Evolutionary conservation across 2,797 vertebrate species (phyloP).

Genomic region (Cossypha niveicapilla): DNA sequence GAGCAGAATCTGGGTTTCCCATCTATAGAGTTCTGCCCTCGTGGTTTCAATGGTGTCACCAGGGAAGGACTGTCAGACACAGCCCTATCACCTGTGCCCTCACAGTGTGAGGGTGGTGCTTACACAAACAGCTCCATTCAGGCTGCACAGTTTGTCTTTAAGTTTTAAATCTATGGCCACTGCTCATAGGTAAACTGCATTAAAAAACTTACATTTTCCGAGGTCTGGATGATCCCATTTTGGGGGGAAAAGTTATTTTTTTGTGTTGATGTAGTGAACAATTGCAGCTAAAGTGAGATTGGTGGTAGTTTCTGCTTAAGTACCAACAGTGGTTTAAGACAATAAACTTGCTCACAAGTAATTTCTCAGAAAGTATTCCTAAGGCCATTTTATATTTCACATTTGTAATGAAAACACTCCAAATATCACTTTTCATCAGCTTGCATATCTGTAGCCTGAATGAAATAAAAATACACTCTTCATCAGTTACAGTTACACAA

Average conservation of each 20-base stretch:
- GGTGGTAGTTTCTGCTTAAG: neutral
- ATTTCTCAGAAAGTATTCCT: neutral
- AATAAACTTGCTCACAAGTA: neutral
- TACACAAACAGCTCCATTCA: neutral
- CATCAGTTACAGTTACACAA: neutral
- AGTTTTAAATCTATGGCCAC: neutral
- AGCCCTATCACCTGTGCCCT: fast-evolving
- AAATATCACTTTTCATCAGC: neutral
- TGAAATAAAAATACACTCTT: neutral
- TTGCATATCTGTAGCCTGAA: neutral
- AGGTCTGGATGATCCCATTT: neutral
- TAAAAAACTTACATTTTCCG: neutral
- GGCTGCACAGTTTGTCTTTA: neutral
- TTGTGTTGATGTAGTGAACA: neutral
- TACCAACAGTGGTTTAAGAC: neutral
- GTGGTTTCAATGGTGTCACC: neutral
- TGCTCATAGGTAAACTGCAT: neutral
- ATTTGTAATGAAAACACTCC: neutral
- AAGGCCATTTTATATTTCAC: neutral
- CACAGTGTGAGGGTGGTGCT: neutral
- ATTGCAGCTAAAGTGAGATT: neutral
- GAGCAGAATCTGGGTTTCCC: conserved; percentile 8
- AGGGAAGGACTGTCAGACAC: neutral
- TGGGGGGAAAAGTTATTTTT: fast-evolving
- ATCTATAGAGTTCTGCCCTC: neutral